Percentiles rank a stretch among this genome's conserved stretches.
These are phyloP conservation scores for Protodeltote pygarga DNA, from an alignment of 2,888 invertebrate genomes.

Conservation along the genomic window DNA sequence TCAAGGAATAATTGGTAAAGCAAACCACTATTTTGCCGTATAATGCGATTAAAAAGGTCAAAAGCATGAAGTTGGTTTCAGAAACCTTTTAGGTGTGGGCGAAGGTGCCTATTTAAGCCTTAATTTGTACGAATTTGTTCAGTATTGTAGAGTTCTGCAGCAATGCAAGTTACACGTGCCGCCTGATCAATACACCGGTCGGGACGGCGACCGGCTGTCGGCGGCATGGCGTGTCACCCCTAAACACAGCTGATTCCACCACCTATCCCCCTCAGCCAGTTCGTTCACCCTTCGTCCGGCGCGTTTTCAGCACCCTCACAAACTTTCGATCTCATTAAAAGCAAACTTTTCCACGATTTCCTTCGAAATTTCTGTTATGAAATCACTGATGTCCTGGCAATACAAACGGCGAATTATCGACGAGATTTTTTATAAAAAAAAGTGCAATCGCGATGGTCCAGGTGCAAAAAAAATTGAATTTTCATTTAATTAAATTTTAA, in stretches of 20 bases:
- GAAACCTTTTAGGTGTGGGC: slow-evolving; percentile 31
- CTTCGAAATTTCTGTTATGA: slow-evolving; percentile 45
- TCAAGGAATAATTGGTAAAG: slow-evolving; percentile 39
- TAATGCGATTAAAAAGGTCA: slow-evolving; percentile 49
- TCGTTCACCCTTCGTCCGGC: slow-evolving; percentile 76
- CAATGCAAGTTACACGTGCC: slow-evolving; percentile 67
- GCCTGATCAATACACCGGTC: slow-evolving; percentile 84
- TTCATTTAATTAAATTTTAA: slow-evolving; percentile 31
- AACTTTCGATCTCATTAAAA: slow-evolving; percentile 70
- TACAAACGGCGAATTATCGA: slow-evolving; percentile 1
- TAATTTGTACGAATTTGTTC: slow-evolving; percentile 18
- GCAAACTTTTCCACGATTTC: slow-evolving; percentile 51
- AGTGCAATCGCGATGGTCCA: slow-evolving; percentile 66
- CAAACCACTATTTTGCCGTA: slow-evolving; percentile 33
- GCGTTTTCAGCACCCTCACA: slow-evolving; percentile 59
- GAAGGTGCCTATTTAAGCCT: slow-evolving; percentile 10
- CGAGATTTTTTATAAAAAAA: slow-evolving; percentile 25
- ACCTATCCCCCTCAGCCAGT: slow-evolving; percentile 70
- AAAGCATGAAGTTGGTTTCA: slow-evolving; percentile 24
- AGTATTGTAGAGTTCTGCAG: slow-evolving; percentile 45
- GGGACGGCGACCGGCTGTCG: slow-evolving; percentile 82
- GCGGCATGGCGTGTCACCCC: slow-evolving; percentile 79
- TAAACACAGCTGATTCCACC: slow-evolving; percentile 83
- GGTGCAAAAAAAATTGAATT: slow-evolving; percentile 23
- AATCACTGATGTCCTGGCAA: slow-evolving; percentile 40